Base-by-base conservation (phyloP, 2,113 vertebrate genomes). In the Aramus guarauna region DNA sequence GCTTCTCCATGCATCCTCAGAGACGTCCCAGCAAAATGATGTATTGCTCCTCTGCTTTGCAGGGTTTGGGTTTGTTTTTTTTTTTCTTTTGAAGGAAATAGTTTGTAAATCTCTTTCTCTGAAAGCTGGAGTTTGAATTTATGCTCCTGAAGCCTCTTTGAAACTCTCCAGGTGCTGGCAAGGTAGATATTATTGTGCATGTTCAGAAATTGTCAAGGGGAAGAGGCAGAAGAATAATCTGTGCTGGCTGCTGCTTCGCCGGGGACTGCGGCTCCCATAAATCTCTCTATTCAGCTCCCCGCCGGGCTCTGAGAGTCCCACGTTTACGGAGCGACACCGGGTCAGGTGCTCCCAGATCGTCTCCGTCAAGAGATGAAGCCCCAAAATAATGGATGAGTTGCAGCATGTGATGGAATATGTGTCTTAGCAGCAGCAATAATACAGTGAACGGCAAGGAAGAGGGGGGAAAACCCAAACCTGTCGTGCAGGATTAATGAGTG, bases 401-500 rank as follows among this genome's bases (percentile, higher is more conserved):
- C 69, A 48, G 84, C 1, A 2, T 6, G 14, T n/a, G 94, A 60
- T 94, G 89, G 94, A 91, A 34, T 71, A 78, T 4, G 89, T 69
- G 62, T 89, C 86, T 91, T 62, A 94, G 20, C 92, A 91, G 94
- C 91, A 78, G 76, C 83, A 81, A 7, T 16, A 81, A 7, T 16
- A 8, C 86, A 94, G 86, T 72, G 32, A 92, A 26, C 6, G 0
- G 77, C 36, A 5, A 37, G 76, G 48, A 58, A 32, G 8, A 12
- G 74, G 64, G 56, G 69, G 45, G 60, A 4, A 41, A 77, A 71
- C 80, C 93, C 74, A 47, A 56, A 52, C 23, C 90, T 93, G 92
- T 75, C 91, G 2, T 16, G 71, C 32, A 92, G 91, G 91, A 97
- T 96, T 97, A 88, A 97, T 96, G 92, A 89, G 66, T 6, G 29